Percentiles rank a stretch among this genome's conserved stretches.
These are phyloP conservation scores for Gadopsis bispinosus DNA, from an alignment of 2,797 vertebrate genomes.

Conservation along the genomic window DNA sequence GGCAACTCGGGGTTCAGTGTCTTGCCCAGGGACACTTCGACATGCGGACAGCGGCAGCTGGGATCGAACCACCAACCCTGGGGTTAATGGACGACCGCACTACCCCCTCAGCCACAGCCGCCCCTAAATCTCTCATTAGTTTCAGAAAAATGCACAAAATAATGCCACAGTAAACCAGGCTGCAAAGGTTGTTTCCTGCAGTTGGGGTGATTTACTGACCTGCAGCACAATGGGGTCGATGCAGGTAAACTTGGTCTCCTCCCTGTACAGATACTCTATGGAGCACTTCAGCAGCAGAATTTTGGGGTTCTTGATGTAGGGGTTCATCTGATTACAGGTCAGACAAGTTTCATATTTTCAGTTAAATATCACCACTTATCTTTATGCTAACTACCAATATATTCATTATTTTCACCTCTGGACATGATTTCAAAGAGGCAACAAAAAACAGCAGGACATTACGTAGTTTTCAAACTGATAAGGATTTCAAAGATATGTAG, in stretches of 20 bases:
- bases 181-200: not conserved
- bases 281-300: constrained; percentile 98
- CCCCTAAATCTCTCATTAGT: not conserved
- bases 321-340: constrained; percentile 90
- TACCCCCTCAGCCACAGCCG: no score
- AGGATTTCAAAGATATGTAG: no score
- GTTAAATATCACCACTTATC: not conserved
- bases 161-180: not conserved
- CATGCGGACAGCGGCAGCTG: no score
- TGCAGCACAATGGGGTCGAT: constrained; percentile 98
- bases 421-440: not conserved
- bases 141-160: not conserved
- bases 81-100: no score
- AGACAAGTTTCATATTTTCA: constrained; percentile 11
- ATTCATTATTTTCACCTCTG: not conserved
- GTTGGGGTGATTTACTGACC: constrained; percentile 78
- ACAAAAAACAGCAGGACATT: not conserved
- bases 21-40: no score
- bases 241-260: constrained; percentile 98
- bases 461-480: not conserved
- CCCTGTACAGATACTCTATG: constrained; percentile 97
- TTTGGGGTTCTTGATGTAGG: constrained; percentile 96
- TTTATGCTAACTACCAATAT: no score
- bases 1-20: no score
- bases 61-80: no score